These are phyloP conservation scores for Pogonomyrmex californicus DNA, from an alignment of 1,140 invertebrate genomes.

Conservation along the genomic window DNA sequence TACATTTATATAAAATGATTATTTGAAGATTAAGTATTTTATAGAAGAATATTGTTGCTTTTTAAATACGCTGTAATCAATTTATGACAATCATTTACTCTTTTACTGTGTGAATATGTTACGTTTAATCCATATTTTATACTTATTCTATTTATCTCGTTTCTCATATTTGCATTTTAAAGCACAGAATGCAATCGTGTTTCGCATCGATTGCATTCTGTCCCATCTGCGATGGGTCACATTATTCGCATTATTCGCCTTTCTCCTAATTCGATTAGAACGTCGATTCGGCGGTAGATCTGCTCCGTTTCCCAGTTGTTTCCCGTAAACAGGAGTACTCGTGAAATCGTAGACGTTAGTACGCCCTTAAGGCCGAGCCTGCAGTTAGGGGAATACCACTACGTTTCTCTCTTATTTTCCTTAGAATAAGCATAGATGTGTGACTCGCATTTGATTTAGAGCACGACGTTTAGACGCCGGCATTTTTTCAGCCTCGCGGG, in stretches of 20 bases:
- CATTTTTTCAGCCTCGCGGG: constrained; percentile 48
- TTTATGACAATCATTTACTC: not conserved
- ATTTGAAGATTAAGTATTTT: not conserved
- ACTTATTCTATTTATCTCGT: not conserved
- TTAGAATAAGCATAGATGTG: constrained; percentile 38
- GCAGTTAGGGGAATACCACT: constrained; percentile 12
- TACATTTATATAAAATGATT: not conserved
- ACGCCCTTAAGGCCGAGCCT: not conserved
- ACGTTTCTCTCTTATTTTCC: constrained; percentile 43
- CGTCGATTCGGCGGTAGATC: constrained; percentile 28
- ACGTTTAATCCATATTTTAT: not conserved
- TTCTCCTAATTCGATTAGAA: constrained; percentile 53
- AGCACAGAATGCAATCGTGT: not conserved
- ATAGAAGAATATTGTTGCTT: not conserved
- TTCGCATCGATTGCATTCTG: constrained; percentile 50
- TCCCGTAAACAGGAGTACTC: constrained; percentile 2
- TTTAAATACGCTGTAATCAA: constrained; percentile 9
- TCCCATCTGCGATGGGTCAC: constrained; percentile 25
- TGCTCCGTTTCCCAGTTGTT: constrained; percentile 6
- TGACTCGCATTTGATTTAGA: constrained; percentile 61
- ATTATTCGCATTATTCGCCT: constrained; percentile 39
- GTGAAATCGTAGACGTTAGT: constrained; percentile 10
- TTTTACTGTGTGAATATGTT: not conserved
- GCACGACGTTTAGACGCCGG: constrained; percentile 18
- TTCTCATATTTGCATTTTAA: not conserved